phyloP scores from a whole-genome alignment of 2,888 invertebrate species.

The Heliconius charithonia region DNA sequence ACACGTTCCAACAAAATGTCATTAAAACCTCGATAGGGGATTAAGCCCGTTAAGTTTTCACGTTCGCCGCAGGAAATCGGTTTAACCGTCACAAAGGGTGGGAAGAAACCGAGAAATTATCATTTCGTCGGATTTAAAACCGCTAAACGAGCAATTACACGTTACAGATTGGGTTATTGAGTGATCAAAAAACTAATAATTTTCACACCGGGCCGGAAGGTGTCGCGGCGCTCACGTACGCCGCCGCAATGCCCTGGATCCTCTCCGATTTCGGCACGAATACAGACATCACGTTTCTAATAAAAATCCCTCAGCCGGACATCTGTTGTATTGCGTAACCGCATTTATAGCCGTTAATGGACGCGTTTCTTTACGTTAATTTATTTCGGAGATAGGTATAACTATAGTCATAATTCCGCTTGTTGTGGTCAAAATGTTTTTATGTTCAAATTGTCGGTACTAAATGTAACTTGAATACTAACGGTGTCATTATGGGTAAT shows the following conservation, averaged over 20 bases:
- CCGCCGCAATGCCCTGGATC: slow-evolving; percentile 64
- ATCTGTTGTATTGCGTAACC: slow-evolving; percentile 79
- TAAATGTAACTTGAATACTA: slow-evolving; percentile 43
- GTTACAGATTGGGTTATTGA: slow-evolving; percentile 78
- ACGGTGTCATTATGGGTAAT: slow-evolving; percentile 48
- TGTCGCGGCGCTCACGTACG: slow-evolving; percentile 75
- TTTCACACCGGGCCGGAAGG: slow-evolving; percentile 82
- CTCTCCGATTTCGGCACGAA: slow-evolving; percentile 68
- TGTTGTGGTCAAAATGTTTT: slow-evolving; percentile 48
- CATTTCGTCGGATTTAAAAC: slow-evolving; percentile 76
- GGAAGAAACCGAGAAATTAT: slow-evolving; percentile 82
- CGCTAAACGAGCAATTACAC: slow-evolving; percentile 82
- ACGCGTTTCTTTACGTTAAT: slow-evolving; percentile 70
- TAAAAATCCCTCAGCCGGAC: slow-evolving; percentile 71
- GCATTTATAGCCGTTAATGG: slow-evolving; percentile 79
- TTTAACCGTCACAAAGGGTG: slow-evolving; percentile 79
- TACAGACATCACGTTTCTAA: slow-evolving; percentile 79
- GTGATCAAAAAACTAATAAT: slow-evolving; percentile 79
- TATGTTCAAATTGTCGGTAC: slow-evolving; percentile 47
- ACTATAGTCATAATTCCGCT: slow-evolving; percentile 49
- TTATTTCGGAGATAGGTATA: slow-evolving; percentile 54
- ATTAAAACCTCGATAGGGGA: slow-evolving; percentile 81
- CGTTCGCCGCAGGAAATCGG: slow-evolving; percentile 80
- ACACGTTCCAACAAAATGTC: slow-evolving; percentile 76
- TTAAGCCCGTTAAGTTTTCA: slow-evolving; percentile 80